Evolutionary conservation across 1,140 invertebrate genomes (phyloP), one percentile per base, ranked within the genome.

Genomic region (Samia ricini): DNA sequence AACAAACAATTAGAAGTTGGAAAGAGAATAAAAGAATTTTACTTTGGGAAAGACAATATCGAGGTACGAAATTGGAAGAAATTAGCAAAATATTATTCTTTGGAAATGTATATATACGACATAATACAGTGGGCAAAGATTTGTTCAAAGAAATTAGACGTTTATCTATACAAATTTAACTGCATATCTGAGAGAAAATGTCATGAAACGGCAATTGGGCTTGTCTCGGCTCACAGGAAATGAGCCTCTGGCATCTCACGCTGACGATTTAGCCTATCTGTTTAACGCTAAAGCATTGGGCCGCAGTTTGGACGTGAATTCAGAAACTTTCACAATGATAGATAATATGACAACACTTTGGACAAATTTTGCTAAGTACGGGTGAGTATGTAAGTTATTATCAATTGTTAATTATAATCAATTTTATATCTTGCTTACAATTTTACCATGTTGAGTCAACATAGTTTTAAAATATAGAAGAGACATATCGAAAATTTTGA

Each of bases 341-440:
- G 56, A 62, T 2, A 62, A 55, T n/a, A 55, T 72, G 7, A 68
- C 70, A 0, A 66, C 19, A 15, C 49, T 72, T 8, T 72, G 94
- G 94, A 91, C 91, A 0, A 94, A 95, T 79, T 95, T 95, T 71
- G 94, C 94, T 0, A 91, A 89, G 74, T 89, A 84, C 22, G 92
- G 93, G 94, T 94, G n/a, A n/a, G n/a, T n/a, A n/a, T n/a, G n/a
- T n/a, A n/a, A n/a, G n/a, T n/a, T n/a, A n/a, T n/a, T n/a, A n/a
- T n/a, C n/a, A n/a, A n/a, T n/a, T n/a, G n/a, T n/a, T n/a, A n/a
- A n/a, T n/a, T n/a, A n/a, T n/a, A n/a, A n/a, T n/a, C n/a, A n/a
- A n/a, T n/a, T n/a, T n/a, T n/a, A n/a, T n/a, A n/a, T n/a, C n/a
- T n/a, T n/a, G n/a, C n/a, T n/a, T n/a, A n/a, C n/a, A n/a, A n/a